Percentiles rank a stretch among this genome's conserved stretches.
Conservation (phyloP, 2,113 vertebrate species). For the Periophthalmodon schlosseri region DNA sequence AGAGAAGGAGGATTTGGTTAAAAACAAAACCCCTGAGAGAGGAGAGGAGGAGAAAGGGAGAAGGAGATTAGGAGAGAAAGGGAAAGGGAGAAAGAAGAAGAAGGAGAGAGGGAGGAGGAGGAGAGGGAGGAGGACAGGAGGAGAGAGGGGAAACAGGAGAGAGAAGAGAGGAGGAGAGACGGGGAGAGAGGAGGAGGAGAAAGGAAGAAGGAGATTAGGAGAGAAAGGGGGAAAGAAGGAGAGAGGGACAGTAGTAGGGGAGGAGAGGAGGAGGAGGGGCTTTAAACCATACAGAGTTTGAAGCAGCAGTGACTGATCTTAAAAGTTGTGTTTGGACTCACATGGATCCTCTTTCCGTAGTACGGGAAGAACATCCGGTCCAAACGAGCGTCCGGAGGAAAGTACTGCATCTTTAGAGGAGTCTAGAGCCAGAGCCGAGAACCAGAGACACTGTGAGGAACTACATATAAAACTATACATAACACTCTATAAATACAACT, state of each 20-base stretch:
- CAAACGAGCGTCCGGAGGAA: slow-evolving; percentile 78
- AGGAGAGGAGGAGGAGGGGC: too few relatives aligned
- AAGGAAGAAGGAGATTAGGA: too few relatives aligned
- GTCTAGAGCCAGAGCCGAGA: slow-evolving; percentile 67
- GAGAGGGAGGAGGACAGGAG: too few relatives aligned
- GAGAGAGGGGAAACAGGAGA: not conserved
- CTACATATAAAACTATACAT: too few relatives aligned
- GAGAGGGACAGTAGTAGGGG: not conserved
- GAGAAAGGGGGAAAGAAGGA: too few relatives aligned
- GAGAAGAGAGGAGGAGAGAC: not conserved
- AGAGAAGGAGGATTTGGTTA: not conserved
- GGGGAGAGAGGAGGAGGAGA: not conserved
- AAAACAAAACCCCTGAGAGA: too few relatives aligned
- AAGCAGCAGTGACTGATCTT: too few relatives aligned
- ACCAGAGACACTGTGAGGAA: not conserved
- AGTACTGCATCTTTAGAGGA: slow-evolving; percentile 76
- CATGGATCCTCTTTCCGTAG: slow-evolving; percentile 89
- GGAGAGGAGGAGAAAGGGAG: not conserved
- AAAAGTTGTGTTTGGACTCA: slow-evolving; percentile 74
- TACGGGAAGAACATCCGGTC: slow-evolving; percentile 95
- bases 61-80: too few relatives aligned
- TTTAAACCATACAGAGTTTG: not conserved
- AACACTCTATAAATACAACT: not conserved
- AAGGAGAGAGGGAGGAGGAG: not conserved
- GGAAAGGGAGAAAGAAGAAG: too few relatives aligned